phyloP scores from a whole-genome alignment of 2,113 vertebrate species.

The Motacilla tschutschensis region DNA sequence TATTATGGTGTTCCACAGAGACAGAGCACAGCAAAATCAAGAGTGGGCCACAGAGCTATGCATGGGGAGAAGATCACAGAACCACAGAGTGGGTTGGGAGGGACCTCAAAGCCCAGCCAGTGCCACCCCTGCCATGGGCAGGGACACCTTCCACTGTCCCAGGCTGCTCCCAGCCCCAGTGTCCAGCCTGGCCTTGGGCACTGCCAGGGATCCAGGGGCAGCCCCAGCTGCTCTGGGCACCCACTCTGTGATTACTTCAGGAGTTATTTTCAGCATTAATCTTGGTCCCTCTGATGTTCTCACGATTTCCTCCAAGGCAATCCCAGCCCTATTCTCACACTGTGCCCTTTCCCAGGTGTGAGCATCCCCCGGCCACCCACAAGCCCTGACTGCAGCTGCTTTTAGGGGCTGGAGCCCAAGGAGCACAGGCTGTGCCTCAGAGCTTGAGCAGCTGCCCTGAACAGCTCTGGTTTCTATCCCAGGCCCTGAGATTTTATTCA shows the following conservation, averaged over 20 bases:
- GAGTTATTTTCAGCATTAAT: background rate
- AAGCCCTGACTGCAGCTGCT: background rate
- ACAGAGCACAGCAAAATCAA: background rate
- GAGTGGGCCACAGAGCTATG: background rate
- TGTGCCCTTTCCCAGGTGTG: accelerated
- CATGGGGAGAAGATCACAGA: background rate
- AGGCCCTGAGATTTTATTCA: background rate
- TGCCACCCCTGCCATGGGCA: background rate
- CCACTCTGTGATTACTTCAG: background rate
- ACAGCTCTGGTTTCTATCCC: background rate
- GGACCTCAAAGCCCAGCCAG: accelerated
- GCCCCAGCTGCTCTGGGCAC: background rate
- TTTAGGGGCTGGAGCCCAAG: background rate
- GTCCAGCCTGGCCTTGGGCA: background rate
- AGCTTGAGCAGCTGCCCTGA: background rate
- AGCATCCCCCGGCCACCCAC: background rate
- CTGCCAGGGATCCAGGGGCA: background rate
- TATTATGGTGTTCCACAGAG: background rate
- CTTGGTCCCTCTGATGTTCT: background rate
- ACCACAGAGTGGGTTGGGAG: background rate
- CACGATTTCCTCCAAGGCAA: background rate
- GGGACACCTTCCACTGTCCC: background rate
- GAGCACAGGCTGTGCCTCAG: background rate
- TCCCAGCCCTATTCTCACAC: background rate
- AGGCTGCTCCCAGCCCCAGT: background rate